Base-by-base conservation (phyloP, 1,140 invertebrate genomes). In the Pseudomyrmex concolor region DNA sequence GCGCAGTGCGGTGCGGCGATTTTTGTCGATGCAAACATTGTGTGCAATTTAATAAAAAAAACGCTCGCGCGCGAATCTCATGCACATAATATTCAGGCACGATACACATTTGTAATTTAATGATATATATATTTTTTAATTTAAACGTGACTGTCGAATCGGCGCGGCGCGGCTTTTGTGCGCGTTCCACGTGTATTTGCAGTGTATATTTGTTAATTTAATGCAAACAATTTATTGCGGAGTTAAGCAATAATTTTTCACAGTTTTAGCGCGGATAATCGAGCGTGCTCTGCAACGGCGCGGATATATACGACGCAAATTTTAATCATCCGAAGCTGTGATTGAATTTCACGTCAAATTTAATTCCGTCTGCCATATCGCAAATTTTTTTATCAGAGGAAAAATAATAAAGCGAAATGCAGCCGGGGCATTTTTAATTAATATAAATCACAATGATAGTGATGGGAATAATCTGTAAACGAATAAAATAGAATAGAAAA, bases 211-310 rank as follows among this genome's bases (percentile, higher is more conserved):
- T 80, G 66, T 80, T 80, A 80, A 80, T 80, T 80, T 80, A 80
- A 80, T 80, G 66, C 76, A 70, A 80, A 80, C 76, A 80, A 80
- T 80, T 80, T 80, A 80, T 80, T 66, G 34, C 76, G 66, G 54
- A 80, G 76, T 80, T 80, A 80, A 80, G 76, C 76, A 80, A 80
- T 80, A 80, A 80, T 80, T 80, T 80, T 80, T 80, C 76, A 80
- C 76, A 80, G 59, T 80, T 80, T 71, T 71, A 80, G 76, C 76
- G 66, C 43, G 67, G 54, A 80, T 80, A 80, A 80, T 80, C 76
- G 76, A 59, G 66, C 76, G 54, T 17, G 43, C 73, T 13, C 12
- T 54, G 34, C 43, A 43, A n/a, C 15, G 43, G 70, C 5, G 54
- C 34, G 34, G 34, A 34, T 34, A 34, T 34, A 34, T 59, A 60